Conservation (phyloP, 2,888 invertebrate genomes). For the Drosophila affinis region DNA sequence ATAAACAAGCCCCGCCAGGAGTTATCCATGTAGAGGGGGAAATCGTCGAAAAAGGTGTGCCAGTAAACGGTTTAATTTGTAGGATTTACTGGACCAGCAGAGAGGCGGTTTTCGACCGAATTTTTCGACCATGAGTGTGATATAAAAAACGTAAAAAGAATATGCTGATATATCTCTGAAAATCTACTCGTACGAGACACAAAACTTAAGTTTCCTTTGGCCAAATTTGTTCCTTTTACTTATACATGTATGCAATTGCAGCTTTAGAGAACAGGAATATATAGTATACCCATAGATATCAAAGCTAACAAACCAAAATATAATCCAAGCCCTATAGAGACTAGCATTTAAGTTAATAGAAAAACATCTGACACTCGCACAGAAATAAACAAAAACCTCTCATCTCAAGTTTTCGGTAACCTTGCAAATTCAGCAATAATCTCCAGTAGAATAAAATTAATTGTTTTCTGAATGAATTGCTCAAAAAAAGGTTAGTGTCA, state of each 20-base stretch:
- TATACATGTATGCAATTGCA: conserved; percentile 47
- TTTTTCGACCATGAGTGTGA: conserved; percentile 73
- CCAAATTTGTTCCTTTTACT: conserved; percentile 73
- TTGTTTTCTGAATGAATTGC: conserved; percentile 10
- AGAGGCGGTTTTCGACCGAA: conserved; percentile 18
- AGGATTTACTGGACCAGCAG: conserved; percentile 38
- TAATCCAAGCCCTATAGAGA: conserved; percentile 47
- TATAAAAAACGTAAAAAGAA: conserved; percentile 50
- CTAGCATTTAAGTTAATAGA: conserved; percentile 48
- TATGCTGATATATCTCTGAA: conserved; percentile 35
- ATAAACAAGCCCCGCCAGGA: conserved; percentile 84
- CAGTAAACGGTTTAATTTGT: conserved; percentile 3
- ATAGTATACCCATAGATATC: conserved; percentile 38
- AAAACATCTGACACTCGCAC: conserved; percentile 41
- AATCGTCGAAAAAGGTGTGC: conserved; percentile 1
- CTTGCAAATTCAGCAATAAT: conserved; percentile 11
- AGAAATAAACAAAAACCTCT: conserved; percentile 14
- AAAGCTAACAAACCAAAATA: conserved; percentile 31
- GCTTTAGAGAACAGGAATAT: conserved; percentile 52
- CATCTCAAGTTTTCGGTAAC: conserved; percentile 5
- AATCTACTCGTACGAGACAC: conserved; percentile 47
- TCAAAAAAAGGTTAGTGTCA: conserved; percentile 14
- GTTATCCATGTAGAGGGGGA: conserved; percentile 80
- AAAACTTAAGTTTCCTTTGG: conserved; percentile 72
- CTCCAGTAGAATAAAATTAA: neutral